Conservation (phyloP, 2,797 vertebrate species). For the Pangasius djambal region DNA sequence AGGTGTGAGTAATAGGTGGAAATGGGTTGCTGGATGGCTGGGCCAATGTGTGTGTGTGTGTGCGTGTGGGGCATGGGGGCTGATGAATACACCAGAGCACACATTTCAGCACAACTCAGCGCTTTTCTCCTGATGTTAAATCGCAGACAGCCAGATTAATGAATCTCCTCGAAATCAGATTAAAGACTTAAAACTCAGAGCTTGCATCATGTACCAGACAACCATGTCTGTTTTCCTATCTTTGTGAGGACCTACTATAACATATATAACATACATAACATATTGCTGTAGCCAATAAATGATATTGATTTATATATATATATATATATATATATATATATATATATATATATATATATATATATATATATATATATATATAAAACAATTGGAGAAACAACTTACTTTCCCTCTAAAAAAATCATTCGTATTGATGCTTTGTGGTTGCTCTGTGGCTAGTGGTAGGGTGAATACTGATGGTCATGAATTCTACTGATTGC, state of each 20-base stretch:
- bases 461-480: neutral
- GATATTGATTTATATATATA: neutral
- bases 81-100: conserved; percentile 57
- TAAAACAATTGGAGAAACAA: neutral
- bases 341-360: too few relatives aligned
- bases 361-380: too few relatives aligned
- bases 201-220: conserved; percentile 29
- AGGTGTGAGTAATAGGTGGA: conserved; percentile 61
- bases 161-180: conserved; percentile 56
- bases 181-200: conserved; percentile 46
- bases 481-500: neutral
- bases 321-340: neutral
- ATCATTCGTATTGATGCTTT: neutral
- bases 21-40: conserved; percentile 55
- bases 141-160: conserved; percentile 61
- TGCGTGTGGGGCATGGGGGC: conserved; percentile 46
- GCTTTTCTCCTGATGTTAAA: conserved; percentile 45
- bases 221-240: conserved; percentile 9
- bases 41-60: conserved; percentile 35
- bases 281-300: neutral
- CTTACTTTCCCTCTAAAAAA: neutral
- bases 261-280: too few relatives aligned
- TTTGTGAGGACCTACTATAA: neutral
- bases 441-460: neutral
- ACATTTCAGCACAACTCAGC: conserved; percentile 52